Evolutionary conservation across 2,113 vertebrate species (phyloP).

Genomic region (Mobula hypostoma): DNA sequence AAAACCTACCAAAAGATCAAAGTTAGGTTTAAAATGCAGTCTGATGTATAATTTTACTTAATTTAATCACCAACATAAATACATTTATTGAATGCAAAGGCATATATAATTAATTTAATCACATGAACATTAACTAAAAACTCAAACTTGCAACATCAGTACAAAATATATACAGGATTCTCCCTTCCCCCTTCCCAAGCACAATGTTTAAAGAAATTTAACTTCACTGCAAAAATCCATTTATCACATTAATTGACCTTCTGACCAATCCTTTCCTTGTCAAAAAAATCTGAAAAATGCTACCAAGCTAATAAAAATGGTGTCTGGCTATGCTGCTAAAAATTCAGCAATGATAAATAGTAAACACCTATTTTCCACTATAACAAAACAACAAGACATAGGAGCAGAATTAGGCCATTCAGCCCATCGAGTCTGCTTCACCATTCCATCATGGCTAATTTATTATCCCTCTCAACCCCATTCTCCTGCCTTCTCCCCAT

Average conservation of each 20-base stretch:
- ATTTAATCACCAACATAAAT: neutral
- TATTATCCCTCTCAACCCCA: no score
- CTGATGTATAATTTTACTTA: neutral
- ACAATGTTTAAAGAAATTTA: neutral
- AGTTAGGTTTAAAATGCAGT: neutral
- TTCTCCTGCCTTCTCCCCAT: no score
- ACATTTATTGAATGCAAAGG: neutral
- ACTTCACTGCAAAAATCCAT: neutral
- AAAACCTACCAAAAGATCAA: conserved; percentile 66
- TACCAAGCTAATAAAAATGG: neutral
- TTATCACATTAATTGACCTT: neutral
- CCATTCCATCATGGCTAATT: no score
- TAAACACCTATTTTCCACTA: neutral
- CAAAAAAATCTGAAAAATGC: neutral
- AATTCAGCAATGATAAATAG: neutral
- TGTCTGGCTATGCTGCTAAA: neutral
- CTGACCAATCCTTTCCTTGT: neutral
- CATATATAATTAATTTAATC: neutral
- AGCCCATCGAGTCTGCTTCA: no score
- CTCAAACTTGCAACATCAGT: neutral
- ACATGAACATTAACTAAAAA: neutral
- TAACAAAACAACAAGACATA: no score
- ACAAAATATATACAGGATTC: neutral
- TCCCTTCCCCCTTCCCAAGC: no score
- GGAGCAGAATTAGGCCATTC: no score